phyloP scores from a whole-genome alignment of 2,113 vertebrate genomes.

The Pardalotus punctatus region DNA sequence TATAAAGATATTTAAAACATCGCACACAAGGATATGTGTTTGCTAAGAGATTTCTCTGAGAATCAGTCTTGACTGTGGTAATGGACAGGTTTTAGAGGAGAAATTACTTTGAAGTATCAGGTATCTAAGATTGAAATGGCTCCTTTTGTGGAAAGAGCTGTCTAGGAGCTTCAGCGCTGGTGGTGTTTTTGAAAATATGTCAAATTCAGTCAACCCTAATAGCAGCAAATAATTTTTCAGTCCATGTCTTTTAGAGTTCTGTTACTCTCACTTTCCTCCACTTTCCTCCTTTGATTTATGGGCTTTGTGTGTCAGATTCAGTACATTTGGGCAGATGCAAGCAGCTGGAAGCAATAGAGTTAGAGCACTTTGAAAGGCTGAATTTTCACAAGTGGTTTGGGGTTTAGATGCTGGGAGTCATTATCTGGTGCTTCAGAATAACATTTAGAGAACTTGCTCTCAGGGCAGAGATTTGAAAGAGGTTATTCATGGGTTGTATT shows the following conservation, averaged over 20 bases:
- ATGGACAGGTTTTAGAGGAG: background rate
- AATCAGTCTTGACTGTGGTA: background rate
- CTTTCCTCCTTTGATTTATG: slow-evolving; percentile 57
- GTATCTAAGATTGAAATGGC: background rate
- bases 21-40: background rate
- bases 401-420: slow-evolving; percentile 62
- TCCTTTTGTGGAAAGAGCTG: background rate
- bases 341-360: slow-evolving; percentile 73
- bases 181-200: background rate
- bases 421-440: slow-evolving; percentile 69
- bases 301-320: slow-evolving; percentile 18
- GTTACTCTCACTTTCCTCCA: background rate
- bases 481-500: slow-evolving; percentile 68
- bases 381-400: slow-evolving; percentile 73
- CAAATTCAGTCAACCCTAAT: background rate
- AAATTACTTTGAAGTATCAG: background rate
- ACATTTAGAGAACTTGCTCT: slow-evolving; percentile 69
- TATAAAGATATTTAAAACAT: background rate
- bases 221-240: slow-evolving; percentile 48
- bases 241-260: background rate
- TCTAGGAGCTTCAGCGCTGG: background rate
- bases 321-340: slow-evolving; percentile 54
- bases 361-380: slow-evolving; percentile 60
- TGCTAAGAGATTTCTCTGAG: background rate
- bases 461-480: slow-evolving; percentile 64